Base-by-base conservation (phyloP, 2,888 invertebrate genomes). In the Athalia cordata region DNA sequence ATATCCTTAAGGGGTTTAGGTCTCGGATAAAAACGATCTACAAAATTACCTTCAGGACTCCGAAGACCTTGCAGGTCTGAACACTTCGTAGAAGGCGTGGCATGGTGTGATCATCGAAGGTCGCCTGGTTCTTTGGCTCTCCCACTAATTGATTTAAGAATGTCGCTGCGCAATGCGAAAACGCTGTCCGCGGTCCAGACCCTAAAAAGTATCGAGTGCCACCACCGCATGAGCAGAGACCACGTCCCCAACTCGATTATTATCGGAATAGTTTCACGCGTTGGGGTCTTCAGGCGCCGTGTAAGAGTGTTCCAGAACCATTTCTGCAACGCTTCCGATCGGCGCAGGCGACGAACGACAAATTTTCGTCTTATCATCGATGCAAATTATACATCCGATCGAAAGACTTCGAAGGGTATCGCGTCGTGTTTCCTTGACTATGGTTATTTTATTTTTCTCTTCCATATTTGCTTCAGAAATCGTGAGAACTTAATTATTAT, bases 81-180 rank as follows among this genome's bases (percentile, higher is more conserved):
- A 75, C 62, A 64, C 62, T 75, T 75, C 75, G 61, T 11, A 64
- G 45, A 74, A 67, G 74, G 77, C 62, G 67, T 79, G 52, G 11
- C 55, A 59, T 59, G 45, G 64, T 72, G 70, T 75, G 77, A 77
- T 72, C 85, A 87, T 86, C 87, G 88, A 88, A 88, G 88, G 88
- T 84, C 87, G 85, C 80, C 87, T 78, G 84, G 81, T 86, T 87
- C 85, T 86, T 88, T 86, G 81, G 84, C 81, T 79, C 81, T 5
- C 61, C 50, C 83, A 85, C 83, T 87, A 88, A 87, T 88, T 88
- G 86, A 88, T 87, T 87, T 85, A 66, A 81, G 78, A 80, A 80
- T 81, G 79, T 66, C 79, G 79, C 70, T 72, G n/a, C 50, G 65
- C 74, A 76, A 80, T 78, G 72, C 78, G 78, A 78, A 78, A 66